phyloP scores from a whole-genome alignment of 2,888 invertebrate species.

The Hydropsyche betteni region DNA sequence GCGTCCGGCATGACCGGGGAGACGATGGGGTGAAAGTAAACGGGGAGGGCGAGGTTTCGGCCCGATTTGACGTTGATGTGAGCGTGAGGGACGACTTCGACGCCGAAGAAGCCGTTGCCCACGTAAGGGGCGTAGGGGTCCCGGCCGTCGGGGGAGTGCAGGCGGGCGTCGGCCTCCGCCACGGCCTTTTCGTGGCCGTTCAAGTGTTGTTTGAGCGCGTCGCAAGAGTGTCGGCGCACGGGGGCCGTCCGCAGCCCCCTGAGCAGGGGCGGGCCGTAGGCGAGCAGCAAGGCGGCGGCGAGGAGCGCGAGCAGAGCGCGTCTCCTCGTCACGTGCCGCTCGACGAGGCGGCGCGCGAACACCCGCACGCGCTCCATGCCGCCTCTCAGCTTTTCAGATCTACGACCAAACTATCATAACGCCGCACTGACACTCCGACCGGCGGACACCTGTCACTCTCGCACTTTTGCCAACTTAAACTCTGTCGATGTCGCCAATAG shows the following conservation, averaged over 20 bases:
- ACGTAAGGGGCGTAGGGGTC: constrained; percentile 66
- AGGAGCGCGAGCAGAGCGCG: constrained; percentile 18
- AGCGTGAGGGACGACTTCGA: constrained; percentile 71
- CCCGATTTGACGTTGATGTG: constrained; percentile 71
- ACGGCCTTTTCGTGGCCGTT: neutral
- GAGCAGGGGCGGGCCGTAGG: constrained; percentile 8
- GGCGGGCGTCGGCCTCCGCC: neutral
- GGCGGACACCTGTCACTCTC: neutral
- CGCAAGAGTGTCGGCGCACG: neutral
- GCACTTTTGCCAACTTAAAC: neutral
- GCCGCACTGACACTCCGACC: neutral
- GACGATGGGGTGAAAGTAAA: constrained; percentile 74
- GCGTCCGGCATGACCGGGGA: constrained; percentile 63
- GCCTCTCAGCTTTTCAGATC: neutral
- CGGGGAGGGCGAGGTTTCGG: constrained; percentile 71
- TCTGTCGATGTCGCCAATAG: neutral
- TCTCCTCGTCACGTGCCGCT: constrained; percentile 17
- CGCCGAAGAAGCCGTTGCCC: constrained; percentile 78
- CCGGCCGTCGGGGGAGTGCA: neutral
- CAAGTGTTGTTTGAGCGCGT: neutral
- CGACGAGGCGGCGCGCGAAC: constrained; percentile 3
- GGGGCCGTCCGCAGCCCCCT: neutral
- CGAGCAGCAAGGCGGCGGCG: constrained; percentile 22
- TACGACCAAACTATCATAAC: neutral
- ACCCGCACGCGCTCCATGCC: constrained; percentile 26